Conservation (phyloP, 2,797 vertebrate species). For the Gallinago solitaria region DNA sequence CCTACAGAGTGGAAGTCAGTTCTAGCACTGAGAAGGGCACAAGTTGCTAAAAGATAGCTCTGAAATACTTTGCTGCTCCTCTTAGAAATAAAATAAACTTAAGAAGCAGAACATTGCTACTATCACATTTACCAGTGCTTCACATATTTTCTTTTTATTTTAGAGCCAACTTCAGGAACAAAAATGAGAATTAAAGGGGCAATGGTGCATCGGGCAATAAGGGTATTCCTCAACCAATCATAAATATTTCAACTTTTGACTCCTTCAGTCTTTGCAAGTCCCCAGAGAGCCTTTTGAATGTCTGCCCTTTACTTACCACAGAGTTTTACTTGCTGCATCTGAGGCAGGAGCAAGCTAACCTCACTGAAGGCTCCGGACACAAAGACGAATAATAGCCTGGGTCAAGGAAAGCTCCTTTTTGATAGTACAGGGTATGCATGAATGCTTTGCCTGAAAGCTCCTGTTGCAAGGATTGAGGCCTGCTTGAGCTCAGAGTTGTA, state of each 20-base stretch:
- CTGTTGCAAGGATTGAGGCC: neutral
- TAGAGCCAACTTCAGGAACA: neutral
- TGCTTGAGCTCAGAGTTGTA: neutral
- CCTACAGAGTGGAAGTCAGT: neutral
- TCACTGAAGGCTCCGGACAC: neutral
- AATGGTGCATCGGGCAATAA: neutral
- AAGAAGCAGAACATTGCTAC: neutral
- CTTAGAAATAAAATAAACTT: neutral
- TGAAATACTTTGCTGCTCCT: neutral
- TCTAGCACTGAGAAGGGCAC: neutral
- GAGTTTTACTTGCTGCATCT: neutral
- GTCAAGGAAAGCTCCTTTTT: neutral
- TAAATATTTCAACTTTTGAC: constrained; percentile 18
- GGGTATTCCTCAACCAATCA: neutral
- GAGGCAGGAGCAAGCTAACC: neutral
- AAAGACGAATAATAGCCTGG: neutral
- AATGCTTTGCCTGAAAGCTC: neutral
- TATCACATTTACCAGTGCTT: neutral
- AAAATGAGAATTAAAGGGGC: neutral
- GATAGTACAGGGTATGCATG: fast-evolving
- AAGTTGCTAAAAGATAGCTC: neutral
- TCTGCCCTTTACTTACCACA: neutral
- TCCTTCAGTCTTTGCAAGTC: constrained; percentile 13
- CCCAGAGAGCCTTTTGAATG: neutral
- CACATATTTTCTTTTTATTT: neutral